These are phyloP conservation scores for Holothuria glaberrima DNA, from an alignment of 35 echinoderm and acorn worm genomes.

Conservation along the genomic window DNA sequence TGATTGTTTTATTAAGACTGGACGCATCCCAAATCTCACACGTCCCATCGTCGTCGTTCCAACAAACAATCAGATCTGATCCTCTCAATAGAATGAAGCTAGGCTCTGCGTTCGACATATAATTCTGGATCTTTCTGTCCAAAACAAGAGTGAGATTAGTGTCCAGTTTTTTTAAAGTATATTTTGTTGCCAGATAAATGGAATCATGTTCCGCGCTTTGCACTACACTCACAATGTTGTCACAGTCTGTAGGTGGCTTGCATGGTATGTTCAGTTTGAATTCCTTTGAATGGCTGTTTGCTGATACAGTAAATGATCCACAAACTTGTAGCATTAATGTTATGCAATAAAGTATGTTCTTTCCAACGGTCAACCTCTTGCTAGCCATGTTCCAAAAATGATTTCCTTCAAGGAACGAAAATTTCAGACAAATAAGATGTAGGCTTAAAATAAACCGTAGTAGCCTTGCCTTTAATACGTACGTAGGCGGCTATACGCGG, in stretches of 20 bases:
- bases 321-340: too few relatives aligned
- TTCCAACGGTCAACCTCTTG: too few relatives aligned
- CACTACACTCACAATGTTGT: neutral
- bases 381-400: too few relatives aligned
- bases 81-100: constrained; percentile 10
- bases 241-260: neutral
- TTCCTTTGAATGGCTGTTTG: neutral
- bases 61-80: neutral
- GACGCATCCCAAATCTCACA: constrained; percentile 28
- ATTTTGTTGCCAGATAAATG: neutral
- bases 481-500: too few relatives aligned
- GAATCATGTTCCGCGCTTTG: too few relatives aligned
- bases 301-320: too few relatives aligned
- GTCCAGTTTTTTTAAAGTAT: neutral
- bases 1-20: neutral
- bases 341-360: too few relatives aligned
- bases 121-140: neutral
- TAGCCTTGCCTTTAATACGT: too few relatives aligned
- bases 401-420: too few relatives aligned
- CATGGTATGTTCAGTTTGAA: neutral
- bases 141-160: neutral
- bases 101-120: neutral
- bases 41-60: neutral
- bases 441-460: too few relatives aligned
- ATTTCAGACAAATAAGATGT: too few relatives aligned